These are phyloP conservation scores for Ooceraea biroi DNA, from an alignment of 1,140 invertebrate genomes.

Conservation along the genomic window DNA sequence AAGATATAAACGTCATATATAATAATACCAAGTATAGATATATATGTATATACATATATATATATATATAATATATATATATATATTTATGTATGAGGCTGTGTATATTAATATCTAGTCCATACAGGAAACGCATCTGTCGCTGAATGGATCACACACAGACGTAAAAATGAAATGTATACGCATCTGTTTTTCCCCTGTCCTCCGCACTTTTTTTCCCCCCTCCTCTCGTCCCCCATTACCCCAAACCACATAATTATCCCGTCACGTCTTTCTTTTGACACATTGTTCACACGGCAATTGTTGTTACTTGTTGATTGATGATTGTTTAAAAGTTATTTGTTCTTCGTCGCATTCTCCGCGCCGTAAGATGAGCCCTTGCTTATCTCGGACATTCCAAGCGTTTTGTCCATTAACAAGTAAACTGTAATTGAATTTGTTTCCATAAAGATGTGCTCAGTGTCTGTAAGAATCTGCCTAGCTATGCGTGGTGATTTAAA, in stretches of 20 bases:
- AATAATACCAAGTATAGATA: conserved; percentile 11
- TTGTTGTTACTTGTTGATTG: background rate
- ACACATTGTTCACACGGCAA: conserved; percentile 24
- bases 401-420: conserved; percentile 91
- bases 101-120: conserved; percentile 47
- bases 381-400: conserved; percentile 94
- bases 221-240: too few species aligned
- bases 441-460: background rate
- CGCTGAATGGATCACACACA: conserved; percentile 40
- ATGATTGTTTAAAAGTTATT: conserved; percentile 63
- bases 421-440: conserved; percentile 89
- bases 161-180: conserved; percentile 57
- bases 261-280: background rate
- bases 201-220: background rate
- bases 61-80: background rate
- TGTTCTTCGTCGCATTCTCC: conserved; percentile 75
- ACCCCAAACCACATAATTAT: background rate
- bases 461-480: background rate
- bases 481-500: background rate
- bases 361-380: conserved; percentile 93
- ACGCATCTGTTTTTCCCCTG: conserved; percentile 31
- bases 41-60: background rate
- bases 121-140: conserved; percentile 45
- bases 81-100: background rate
- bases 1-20: conserved; percentile 51